phyloP scores from a whole-genome alignment of 2,797 vertebrate species.

The Lateolabrax maculatus region DNA sequence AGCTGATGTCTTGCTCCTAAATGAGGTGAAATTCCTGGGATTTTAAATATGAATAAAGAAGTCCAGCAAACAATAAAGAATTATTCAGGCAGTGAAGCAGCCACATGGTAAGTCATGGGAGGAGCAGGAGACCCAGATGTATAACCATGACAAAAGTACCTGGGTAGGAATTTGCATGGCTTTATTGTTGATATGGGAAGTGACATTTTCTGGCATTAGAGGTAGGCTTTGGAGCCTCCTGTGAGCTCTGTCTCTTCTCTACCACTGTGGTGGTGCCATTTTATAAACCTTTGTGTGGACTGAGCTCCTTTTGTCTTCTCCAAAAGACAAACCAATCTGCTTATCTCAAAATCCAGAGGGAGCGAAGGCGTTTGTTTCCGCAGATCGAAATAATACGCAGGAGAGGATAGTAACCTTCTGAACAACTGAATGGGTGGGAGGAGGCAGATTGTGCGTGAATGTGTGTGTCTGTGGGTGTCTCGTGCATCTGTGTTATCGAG shows the following conservation, averaged over 20 bases:
- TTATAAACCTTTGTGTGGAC: slow-evolving; percentile 76
- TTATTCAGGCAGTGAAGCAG: slow-evolving; percentile 16
- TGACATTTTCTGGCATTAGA: slow-evolving; percentile 79
- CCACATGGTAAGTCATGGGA: slow-evolving; percentile 18
- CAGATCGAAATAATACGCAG: slow-evolving; percentile 78
- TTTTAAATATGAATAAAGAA: slow-evolving; percentile 49
- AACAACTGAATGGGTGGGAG: slow-evolving; percentile 71
- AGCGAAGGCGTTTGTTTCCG: slow-evolving; percentile 78
- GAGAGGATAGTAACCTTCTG: slow-evolving; percentile 77
- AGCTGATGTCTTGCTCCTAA: slow-evolving; percentile 42
- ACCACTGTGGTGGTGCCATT: slow-evolving; percentile 66
- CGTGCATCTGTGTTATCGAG: slow-evolving; percentile 39
- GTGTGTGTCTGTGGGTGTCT: slow-evolving; percentile 41
- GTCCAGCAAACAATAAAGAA: slow-evolving; percentile 32
- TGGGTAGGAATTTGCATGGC: slow-evolving; percentile 67
- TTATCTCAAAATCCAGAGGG: slow-evolving; percentile 83
- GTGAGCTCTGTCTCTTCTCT: slow-evolving; percentile 52
- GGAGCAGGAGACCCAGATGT: slow-evolving; percentile 37
- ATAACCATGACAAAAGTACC: slow-evolving; percentile 63
- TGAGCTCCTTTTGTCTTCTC: slow-evolving; percentile 77
- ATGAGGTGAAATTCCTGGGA: slow-evolving; percentile 21
- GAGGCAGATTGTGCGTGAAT: slow-evolving; percentile 59
- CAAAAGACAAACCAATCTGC: slow-evolving; percentile 83
- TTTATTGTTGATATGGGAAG: slow-evolving; percentile 68
- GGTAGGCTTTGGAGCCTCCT: slow-evolving; percentile 60